phyloP scores from a whole-genome alignment of 1,140 invertebrate species.

The Homarus americanus region DNA sequence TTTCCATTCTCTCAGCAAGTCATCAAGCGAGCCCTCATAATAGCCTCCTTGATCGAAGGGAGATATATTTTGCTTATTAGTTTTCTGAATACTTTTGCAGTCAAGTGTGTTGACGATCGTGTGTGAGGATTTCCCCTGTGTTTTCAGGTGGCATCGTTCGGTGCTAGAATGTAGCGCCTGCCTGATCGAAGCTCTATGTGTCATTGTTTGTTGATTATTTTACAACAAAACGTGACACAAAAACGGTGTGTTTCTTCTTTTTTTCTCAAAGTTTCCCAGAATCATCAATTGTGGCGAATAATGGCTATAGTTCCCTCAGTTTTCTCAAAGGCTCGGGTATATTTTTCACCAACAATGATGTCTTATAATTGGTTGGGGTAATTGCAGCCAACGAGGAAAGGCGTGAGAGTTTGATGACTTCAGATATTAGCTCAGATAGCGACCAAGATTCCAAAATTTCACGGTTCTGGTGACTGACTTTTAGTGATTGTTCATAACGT shows the following conservation, averaged over 20 bases:
- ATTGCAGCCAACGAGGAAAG: constrained; percentile 67
- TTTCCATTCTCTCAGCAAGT: constrained; percentile 46
- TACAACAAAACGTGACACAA: background rate
- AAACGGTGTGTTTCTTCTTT: too few relatives aligned
- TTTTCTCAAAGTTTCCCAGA: background rate
- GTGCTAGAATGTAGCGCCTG: background rate
- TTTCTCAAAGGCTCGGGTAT: constrained; percentile 6
- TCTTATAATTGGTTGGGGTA: constrained; percentile 71
- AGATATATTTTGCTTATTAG: constrained; percentile 71
- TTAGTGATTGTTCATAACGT: constrained; percentile 51
- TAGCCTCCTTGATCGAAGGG: constrained; percentile 60
- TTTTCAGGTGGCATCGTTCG: constrained; percentile 21
- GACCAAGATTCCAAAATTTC: constrained; percentile 66
- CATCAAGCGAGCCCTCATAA: constrained; percentile 54
- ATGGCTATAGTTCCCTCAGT: background rate
- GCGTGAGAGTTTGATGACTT: constrained; percentile 71
- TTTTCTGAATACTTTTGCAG: constrained; percentile 70
- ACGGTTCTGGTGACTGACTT: constrained; percentile 60
- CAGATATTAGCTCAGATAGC: constrained; percentile 71
- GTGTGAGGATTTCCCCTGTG: background rate
- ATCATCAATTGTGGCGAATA: background rate
- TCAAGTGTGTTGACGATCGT: constrained; percentile 58
- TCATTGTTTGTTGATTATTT: background rate
- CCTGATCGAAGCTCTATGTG: background rate
- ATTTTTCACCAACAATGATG: constrained; percentile 71